A percentile compares a stretch with the other conserved stretches of the same genome.
phyloP scores from a whole-genome alignment of 2,113 vertebrate species.

The Trichechus manatus region DNA sequence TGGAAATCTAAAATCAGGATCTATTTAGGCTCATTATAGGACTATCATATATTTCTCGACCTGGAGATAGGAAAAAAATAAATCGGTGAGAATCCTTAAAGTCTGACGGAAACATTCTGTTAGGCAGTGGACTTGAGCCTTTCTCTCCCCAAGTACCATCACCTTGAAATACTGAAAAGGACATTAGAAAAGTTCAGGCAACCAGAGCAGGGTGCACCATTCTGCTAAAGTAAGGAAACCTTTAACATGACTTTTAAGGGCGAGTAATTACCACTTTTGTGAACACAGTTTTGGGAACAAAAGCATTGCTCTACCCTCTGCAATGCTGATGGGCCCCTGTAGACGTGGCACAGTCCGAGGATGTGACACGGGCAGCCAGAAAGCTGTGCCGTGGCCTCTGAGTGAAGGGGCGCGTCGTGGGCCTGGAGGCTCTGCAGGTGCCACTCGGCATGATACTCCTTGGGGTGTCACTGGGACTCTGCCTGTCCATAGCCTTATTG shows the following conservation, averaged over 20 bases:
- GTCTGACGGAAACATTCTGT: neutral
- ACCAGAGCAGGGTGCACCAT: neutral
- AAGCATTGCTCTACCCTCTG: neutral
- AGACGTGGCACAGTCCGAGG: too few relatives aligned
- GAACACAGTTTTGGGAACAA: neutral
- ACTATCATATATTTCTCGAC: too few relatives aligned
- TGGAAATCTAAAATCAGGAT: too few relatives aligned
- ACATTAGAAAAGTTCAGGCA: neutral
- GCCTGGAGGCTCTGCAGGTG: neutral
- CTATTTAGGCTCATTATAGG: too few relatives aligned
- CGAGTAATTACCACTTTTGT: neutral
- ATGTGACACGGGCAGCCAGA: too few relatives aligned
- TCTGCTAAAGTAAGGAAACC: neutral
- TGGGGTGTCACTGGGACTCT: too few relatives aligned
- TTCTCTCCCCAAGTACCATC: neutral
- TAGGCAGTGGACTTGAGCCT: neutral
- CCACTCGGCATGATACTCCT: too few relatives aligned
- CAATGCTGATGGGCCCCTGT: neutral
- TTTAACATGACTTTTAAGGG: neutral
- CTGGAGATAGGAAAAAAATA: too few relatives aligned
- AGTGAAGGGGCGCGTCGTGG: neutral
- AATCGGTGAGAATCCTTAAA: too few relatives aligned
- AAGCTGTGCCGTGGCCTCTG: neutral
- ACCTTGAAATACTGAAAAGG: neutral
- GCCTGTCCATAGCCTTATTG: too few relatives aligned